phyloP scores from a whole-genome alignment of 1,140 invertebrate genomes.

The Drosophila rufa region DNA sequence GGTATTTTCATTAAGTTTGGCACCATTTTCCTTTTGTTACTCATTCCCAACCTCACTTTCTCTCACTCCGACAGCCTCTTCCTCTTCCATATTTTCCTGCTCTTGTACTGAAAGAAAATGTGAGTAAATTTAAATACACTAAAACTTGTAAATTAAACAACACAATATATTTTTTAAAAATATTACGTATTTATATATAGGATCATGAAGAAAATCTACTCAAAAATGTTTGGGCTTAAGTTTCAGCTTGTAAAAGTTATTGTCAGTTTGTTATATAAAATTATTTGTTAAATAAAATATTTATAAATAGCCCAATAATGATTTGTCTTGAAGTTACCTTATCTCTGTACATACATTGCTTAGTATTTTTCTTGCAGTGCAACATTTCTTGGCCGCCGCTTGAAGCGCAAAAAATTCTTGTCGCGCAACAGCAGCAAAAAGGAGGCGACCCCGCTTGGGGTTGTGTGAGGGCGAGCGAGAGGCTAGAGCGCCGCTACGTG shows the following conservation, averaged over 20 bases:
- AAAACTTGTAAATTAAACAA: neutral
- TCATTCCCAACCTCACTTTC: conserved; percentile 22
- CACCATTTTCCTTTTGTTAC: conserved; percentile 60
- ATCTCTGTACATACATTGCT: neutral
- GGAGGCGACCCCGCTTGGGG: conserved; percentile 16
- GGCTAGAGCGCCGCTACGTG: conserved; percentile 54
- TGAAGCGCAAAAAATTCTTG: conserved; percentile 63
- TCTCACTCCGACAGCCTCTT: conserved; percentile 7
- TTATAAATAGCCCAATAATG: no score
- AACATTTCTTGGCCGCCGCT: conserved; percentile 37
- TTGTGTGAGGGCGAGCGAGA: conserved; percentile 4
- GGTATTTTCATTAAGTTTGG: conserved; percentile 79
- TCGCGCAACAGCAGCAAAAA: conserved; percentile 58
- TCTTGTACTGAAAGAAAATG: conserved; percentile 2
- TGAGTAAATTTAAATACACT: neutral
- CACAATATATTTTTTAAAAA: neutral
- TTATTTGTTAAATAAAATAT: no score
- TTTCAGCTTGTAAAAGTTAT: no score
- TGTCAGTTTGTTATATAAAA: no score
- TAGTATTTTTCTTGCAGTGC: conserved; percentile 9
- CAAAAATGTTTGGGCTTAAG: no score
- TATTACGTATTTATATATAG: no score
- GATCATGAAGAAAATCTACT: no score
- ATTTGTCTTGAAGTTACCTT: neutral
- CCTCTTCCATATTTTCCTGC: conserved; percentile 8